A percentile compares a stretch with the other conserved stretches of the same genome.
Conservation (phyloP, 1,140 invertebrate genomes). For the Brachionus manjavacas region DNA sequence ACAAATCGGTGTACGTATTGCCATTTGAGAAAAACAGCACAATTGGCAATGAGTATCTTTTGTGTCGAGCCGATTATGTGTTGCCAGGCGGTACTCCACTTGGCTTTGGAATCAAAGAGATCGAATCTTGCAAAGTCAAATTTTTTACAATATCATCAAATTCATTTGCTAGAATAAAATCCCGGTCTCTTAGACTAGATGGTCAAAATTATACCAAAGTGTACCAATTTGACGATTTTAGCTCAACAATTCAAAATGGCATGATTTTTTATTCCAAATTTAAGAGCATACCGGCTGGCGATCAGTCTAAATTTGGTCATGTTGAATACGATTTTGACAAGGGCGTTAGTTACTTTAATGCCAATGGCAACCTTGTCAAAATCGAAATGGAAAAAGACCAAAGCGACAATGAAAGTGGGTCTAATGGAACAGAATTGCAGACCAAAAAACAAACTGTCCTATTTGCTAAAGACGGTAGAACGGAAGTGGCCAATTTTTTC, state of each 20-base stretch:
- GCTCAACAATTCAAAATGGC: background rate
- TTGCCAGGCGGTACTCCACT: background rate
- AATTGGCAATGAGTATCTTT: background rate
- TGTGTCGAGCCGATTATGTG: background rate
- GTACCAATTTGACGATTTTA: conserved; percentile 3
- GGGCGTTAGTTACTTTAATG: background rate
- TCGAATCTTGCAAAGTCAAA: background rate
- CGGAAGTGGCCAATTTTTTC: background rate
- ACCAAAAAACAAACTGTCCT: background rate
- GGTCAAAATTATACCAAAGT: background rate
- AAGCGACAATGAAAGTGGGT: background rate
- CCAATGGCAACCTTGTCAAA: background rate
- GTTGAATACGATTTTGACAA: background rate
- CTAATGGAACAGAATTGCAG: background rate
- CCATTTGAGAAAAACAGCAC: background rate
- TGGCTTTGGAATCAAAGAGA: conserved; percentile 13
- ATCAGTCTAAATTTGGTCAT: conserved; percentile 12
- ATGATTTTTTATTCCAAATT: conserved; percentile 6
- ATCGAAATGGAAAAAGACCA: background rate
- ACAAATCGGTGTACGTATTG: background rate
- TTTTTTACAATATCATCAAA: background rate
- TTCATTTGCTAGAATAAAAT: background rate
- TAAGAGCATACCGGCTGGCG: background rate
- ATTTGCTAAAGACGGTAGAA: background rate
- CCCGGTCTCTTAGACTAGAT: background rate